Conservation (phyloP, 2,888 invertebrate species). For the Chaitophorus viminalis region DNA sequence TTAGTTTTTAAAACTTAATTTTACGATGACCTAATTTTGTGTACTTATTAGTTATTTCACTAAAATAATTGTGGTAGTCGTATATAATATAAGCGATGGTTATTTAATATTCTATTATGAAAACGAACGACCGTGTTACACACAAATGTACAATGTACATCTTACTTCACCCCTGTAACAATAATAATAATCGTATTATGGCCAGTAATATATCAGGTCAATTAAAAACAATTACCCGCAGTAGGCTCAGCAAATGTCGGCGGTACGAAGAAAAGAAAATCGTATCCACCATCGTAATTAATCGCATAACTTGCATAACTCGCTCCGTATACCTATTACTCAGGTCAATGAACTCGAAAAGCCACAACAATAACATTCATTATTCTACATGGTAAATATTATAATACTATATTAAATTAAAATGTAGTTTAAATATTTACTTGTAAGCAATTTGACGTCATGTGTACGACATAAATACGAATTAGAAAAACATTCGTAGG, state of each 20-base stretch:
- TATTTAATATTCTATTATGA: not conserved
- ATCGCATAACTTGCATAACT: not conserved
- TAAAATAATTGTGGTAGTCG: constrained; percentile 5
- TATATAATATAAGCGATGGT: not conserved
- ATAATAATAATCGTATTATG: not conserved
- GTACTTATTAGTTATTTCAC: constrained; percentile 3
- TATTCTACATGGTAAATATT: not conserved
- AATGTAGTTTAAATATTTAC: not conserved
- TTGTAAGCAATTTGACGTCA: not conserved
- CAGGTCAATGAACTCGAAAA: not conserved
- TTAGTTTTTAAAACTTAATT: constrained; percentile 33
- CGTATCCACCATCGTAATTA: not conserved
- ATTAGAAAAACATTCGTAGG: not conserved
- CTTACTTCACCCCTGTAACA: not conserved
- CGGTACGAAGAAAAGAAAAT: not conserved
- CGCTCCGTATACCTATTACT: not conserved
- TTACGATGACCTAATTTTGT: constrained; percentile 49
- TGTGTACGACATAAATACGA: not conserved
- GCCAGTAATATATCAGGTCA: not conserved
- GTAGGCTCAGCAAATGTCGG: not conserved
- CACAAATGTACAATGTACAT: not conserved
- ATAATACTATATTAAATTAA: not conserved
- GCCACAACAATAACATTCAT: not conserved
- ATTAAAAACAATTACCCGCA: not conserved
- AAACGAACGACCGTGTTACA: not conserved